A percentile compares a stretch with the other conserved stretches of the same genome.
Evolutionary conservation across 2,113 vertebrate species (phyloP).

Genomic region (Tinamus guttatus): DNA sequence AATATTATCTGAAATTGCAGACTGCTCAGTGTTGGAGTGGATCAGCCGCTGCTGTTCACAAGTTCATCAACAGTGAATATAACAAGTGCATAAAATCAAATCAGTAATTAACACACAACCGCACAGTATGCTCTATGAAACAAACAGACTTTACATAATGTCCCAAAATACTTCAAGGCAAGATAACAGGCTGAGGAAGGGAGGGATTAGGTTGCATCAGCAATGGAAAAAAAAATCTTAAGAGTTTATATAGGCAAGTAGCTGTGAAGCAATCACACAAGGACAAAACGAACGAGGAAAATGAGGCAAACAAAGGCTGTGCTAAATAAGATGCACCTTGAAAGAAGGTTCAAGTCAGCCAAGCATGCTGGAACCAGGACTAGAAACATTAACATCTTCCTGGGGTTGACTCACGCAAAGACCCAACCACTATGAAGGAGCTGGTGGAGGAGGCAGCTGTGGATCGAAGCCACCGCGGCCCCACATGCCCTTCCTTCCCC

Average conservation of each 20-base stretch:
- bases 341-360: not conserved
- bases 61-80: not conserved
- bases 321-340: not conserved
- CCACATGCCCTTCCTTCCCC: not conserved
- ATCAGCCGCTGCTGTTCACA: not conserved
- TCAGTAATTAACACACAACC: not conserved
- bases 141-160: conserved; percentile 25
- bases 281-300: not conserved
- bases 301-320: not conserved
- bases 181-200: not conserved
- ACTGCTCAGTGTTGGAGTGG: not conserved
- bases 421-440: not conserved
- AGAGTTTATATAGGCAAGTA: not conserved
- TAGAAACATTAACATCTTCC: accelerated
- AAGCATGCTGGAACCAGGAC: not conserved
- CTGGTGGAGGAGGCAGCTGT: not conserved
- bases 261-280: not conserved
- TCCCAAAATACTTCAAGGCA: conserved; percentile 16
- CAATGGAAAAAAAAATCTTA: not conserved
- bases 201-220: conserved; percentile 16
- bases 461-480: not conserved
- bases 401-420: not conserved
- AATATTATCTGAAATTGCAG: not conserved
- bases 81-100: not conserved
- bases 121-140: not conserved